phyloP scores from a whole-genome alignment of 2,797 vertebrate species.

The Cossypha dichroa region DNA sequence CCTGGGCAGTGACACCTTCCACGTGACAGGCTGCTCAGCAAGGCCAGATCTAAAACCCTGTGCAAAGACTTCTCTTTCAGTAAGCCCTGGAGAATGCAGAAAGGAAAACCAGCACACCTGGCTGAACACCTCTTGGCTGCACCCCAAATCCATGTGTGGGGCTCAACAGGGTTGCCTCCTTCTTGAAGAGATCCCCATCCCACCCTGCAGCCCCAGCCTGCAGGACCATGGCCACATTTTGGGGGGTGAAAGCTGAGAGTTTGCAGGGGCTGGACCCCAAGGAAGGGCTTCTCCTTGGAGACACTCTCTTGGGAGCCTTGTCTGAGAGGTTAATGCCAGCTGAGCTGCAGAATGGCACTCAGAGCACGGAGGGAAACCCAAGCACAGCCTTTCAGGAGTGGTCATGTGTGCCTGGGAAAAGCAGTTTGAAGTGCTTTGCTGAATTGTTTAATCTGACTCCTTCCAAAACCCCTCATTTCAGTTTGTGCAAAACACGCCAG shows the following conservation, averaged over 20 bases:
- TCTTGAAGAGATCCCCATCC: not conserved
- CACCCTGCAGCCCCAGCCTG: fast-evolving
- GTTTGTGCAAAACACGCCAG: not conserved
- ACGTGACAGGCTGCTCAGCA: not conserved
- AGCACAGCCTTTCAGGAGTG: not conserved
- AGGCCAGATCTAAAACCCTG: not conserved
- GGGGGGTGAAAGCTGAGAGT: not conserved
- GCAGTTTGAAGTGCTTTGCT: slow-evolving; percentile 5
- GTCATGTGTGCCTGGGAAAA: not conserved
- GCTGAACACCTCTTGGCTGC: not conserved
- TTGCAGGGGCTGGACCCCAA: not conserved
- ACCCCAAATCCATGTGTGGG: fast-evolving
- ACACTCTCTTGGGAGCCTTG: not conserved
- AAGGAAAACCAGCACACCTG: not conserved
- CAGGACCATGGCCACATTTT: fast-evolving
- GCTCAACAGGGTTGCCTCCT: fast-evolving
- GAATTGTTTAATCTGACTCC: not conserved
- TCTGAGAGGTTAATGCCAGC: not conserved
- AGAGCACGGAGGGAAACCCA: not conserved
- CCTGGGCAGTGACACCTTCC: not conserved
- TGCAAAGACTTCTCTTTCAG: not conserved
- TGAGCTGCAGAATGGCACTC: not conserved
- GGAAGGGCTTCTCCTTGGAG: not conserved
- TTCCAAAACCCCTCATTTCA: slow-evolving; percentile 27
- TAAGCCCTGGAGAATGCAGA: not conserved